Conservation (phyloP, 92 coral and sea anemone species). For the Muricea muricata region DNA sequence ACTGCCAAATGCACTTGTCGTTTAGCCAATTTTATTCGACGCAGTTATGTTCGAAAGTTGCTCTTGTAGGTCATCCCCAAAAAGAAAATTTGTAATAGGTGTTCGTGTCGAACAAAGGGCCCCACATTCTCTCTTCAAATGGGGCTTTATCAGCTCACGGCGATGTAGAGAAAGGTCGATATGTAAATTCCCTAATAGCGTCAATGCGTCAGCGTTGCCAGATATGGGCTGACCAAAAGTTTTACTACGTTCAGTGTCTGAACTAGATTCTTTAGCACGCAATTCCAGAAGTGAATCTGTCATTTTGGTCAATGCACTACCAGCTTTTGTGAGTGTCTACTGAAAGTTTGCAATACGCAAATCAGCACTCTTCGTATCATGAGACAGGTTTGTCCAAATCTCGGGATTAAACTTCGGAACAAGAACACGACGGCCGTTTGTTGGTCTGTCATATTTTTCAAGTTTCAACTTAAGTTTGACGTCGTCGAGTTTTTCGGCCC, state of each 20-base stretch:
- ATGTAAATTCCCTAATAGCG: not conserved
- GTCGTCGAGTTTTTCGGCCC: not conserved
- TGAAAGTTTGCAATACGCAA: constrained; percentile 30
- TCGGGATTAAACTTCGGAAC: constrained; percentile 9
- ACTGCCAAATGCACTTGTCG: not conserved
- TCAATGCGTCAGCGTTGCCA: constrained; percentile 6
- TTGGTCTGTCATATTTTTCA: constrained; percentile 58
- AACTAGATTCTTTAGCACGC: not conserved
- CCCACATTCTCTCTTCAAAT: constrained; percentile 1
- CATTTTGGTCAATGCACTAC: not conserved
- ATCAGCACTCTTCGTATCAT: not conserved
- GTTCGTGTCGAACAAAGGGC: constrained; percentile 11
- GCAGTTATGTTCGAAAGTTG: constrained; percentile 1
- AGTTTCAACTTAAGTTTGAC: constrained; percentile 48
- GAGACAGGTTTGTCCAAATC: constrained; percentile 8
- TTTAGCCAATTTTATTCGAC: constrained; percentile 25
- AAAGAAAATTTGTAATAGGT: constrained; percentile 6
- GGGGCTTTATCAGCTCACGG: constrained; percentile 13
- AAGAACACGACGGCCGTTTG: not conserved
- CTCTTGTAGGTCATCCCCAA: constrained; percentile 21
- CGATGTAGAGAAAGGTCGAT: not conserved
- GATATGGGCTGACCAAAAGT: not conserved
- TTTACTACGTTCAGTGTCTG: constrained; percentile 10
- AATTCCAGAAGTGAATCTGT: not conserved
- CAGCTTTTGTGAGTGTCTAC: constrained; percentile 2